Evolutionary conservation across 1,140 invertebrate genomes (phyloP).

Genomic region (Maconellicoccus hirsutus): DNA sequence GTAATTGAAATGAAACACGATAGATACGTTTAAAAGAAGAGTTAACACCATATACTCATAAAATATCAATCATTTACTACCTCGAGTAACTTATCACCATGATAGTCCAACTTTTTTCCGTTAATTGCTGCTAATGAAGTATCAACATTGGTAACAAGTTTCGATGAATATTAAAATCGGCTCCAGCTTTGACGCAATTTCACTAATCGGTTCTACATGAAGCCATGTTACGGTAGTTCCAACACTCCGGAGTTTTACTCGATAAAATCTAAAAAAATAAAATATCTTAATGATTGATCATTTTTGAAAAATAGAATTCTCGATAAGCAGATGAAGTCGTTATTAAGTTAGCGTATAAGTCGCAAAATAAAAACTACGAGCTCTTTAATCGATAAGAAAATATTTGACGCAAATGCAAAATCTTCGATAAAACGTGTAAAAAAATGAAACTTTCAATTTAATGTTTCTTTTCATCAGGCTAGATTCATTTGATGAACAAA

Average conservation of each 20-base stretch:
- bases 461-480: too few relatives aligned
- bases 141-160: not conserved
- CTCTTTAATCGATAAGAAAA: too few relatives aligned
- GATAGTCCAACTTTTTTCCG: not conserved
- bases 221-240: conserved; percentile 74
- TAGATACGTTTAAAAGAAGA: not conserved
- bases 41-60: not conserved
- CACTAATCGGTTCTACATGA: conserved; percentile 69
- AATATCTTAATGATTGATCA: not conserved
- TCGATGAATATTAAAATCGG: conserved; percentile 60
- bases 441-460: too few relatives aligned
- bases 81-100: conserved; percentile 16
- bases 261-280: conserved; percentile 26
- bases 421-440: too few relatives aligned
- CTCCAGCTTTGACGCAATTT: conserved; percentile 79
- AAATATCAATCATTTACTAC: conserved; percentile 16
- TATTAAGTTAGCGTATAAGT: too few relatives aligned
- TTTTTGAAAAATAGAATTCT: too few relatives aligned
- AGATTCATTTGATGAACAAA: too few relatives aligned
- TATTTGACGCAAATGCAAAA: too few relatives aligned
- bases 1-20: not conserved
- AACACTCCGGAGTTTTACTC: conserved; percentile 33
- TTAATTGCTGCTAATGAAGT: not conserved
- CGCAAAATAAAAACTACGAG: too few relatives aligned
- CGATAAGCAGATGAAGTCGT: too few relatives aligned